Conservation (phyloP, 2,888 invertebrate genomes). For the Drosophila gaucha region DNA sequence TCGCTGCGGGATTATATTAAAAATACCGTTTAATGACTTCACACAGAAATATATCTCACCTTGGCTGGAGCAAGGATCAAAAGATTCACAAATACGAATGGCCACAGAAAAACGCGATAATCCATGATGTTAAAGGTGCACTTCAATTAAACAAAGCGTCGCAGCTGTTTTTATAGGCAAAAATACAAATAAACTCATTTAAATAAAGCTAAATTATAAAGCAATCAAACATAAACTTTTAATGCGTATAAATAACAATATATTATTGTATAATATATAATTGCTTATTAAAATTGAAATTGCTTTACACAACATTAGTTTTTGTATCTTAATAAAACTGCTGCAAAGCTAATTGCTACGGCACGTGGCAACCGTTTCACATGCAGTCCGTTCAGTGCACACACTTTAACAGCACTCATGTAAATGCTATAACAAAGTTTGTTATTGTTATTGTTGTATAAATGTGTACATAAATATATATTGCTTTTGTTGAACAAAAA, state of each 20-base stretch:
- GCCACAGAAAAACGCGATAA: not conserved
- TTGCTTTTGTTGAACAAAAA: too few relatives aligned
- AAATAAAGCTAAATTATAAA: constrained; percentile 1
- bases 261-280: too few relatives aligned
- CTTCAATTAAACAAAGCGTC: not conserved
- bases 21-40: not conserved
- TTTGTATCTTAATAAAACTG: too few relatives aligned
- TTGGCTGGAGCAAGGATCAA: not conserved
- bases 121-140: constrained; percentile 7
- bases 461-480: too few relatives aligned
- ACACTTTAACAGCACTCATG: not conserved
- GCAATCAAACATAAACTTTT: not conserved
- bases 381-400: not conserved
- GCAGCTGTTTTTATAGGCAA: constrained; percentile 2
- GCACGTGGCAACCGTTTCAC: not conserved
- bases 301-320: not conserved
- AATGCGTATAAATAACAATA: not conserved
- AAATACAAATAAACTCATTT: not conserved
- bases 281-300: too few relatives aligned
- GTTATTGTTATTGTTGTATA: too few relatives aligned
- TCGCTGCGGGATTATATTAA: constrained; percentile 1
- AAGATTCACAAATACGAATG: not conserved
- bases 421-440: too few relatives aligned
- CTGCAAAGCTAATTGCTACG: not conserved
- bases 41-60: not conserved